These are phyloP conservation scores for Varroa destructor DNA, from an alignment of 1,140 invertebrate genomes.

Conservation along the genomic window DNA sequence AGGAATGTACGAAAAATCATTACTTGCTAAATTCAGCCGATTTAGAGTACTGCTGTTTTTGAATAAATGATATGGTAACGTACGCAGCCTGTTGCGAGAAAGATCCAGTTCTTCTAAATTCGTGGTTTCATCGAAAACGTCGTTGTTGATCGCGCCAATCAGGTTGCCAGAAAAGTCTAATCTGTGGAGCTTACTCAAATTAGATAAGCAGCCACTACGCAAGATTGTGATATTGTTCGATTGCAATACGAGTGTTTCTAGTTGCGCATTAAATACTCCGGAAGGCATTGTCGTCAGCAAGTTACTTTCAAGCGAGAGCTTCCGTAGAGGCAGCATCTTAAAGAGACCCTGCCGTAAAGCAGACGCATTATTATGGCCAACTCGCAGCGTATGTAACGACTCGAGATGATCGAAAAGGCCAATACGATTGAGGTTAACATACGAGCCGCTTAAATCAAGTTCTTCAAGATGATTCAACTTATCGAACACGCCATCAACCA, in stretches of 20 bases:
- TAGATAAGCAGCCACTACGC: constrained; percentile 5
- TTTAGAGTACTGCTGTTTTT: constrained; percentile 40
- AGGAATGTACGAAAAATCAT: constrained; percentile 65
- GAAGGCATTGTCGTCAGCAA: background rate
- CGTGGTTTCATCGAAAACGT: constrained; percentile 16
- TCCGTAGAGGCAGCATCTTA: background rate
- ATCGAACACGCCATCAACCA: constrained; percentile 55
- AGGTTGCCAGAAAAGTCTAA: constrained; percentile 7
- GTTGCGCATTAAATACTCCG: background rate
- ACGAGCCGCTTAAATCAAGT: constrained; percentile 53
- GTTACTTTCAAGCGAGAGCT: constrained; percentile 3
- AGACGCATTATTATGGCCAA: constrained; percentile 15
- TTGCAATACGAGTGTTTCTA: constrained; percentile 10
- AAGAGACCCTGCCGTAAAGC: constrained; percentile 14
- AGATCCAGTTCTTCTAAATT: background rate
- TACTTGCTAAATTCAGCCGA: constrained; percentile 60
- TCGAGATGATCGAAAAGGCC: constrained; percentile 12
- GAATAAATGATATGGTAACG: constrained; percentile 19
- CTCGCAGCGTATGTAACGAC: constrained; percentile 21
- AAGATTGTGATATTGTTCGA: constrained; percentile 17
- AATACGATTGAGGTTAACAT: constrained; percentile 21
- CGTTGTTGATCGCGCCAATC: constrained; percentile 17
- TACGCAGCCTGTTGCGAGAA: background rate
- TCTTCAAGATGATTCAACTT: constrained; percentile 49
- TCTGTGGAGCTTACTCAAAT: background rate